phyloP scores from a whole-genome alignment of 2,113 vertebrate species.

The Burhinus oedicnemus region DNA sequence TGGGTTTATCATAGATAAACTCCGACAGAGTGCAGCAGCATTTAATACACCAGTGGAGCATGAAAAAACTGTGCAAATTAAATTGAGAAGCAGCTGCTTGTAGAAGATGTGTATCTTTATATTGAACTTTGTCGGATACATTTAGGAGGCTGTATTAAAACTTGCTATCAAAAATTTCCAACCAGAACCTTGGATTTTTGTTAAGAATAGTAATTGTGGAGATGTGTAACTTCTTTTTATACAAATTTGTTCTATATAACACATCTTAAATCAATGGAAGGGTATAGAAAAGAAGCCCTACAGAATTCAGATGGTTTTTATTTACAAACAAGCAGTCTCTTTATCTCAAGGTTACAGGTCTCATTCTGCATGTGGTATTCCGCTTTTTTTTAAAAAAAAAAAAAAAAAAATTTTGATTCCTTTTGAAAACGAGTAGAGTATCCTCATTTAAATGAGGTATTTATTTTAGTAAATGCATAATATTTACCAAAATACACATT shows the following conservation, averaged over 20 bases:
- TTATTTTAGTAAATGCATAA: background rate
- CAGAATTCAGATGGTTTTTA: background rate
- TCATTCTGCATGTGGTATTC: background rate
- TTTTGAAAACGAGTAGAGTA: background rate
- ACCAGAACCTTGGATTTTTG: conserved; percentile 50
- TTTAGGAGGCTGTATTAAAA: conserved; percentile 69
- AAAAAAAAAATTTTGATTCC: background rate
- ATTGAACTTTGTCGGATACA: conserved; percentile 80
- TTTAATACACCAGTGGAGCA: conserved; percentile 97
- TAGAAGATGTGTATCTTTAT: conserved; percentile 93
- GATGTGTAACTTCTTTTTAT: background rate
- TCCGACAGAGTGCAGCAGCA: conserved; percentile 85
- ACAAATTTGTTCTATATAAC: background rate
- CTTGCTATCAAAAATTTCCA: conserved; percentile 62
- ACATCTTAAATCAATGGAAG: background rate
- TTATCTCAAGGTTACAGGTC: background rate
- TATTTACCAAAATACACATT: background rate
- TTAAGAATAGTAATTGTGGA: conserved; percentile 40
- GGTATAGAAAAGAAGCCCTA: background rate
- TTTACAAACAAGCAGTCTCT: background rate
- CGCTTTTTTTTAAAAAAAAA: background rate
- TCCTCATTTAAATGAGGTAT: background rate
- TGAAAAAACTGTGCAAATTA: conserved; percentile 94
- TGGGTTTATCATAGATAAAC: conserved; percentile 90
- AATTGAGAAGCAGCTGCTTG: conserved; percentile 89